Percentiles rank a stretch among this genome's conserved stretches.
phyloP scores from a whole-genome alignment of 2,888 invertebrate genomes.

The Andrena flavipes region DNA sequence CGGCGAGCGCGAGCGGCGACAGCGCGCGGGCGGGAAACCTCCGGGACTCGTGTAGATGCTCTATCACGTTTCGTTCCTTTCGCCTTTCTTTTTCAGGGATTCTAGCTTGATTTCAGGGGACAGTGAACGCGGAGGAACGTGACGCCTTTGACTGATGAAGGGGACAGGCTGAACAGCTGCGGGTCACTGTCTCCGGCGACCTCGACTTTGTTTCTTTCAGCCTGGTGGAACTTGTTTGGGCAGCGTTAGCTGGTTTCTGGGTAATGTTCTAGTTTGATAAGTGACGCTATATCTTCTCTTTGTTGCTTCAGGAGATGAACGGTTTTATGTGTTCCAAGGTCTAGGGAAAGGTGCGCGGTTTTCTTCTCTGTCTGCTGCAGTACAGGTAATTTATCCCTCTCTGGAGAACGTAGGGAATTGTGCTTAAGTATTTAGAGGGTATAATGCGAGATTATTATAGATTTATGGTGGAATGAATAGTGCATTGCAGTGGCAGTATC shows the following conservation, averaged over 20 bases:
- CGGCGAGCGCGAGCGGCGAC: neutral
- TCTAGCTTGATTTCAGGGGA: neutral
- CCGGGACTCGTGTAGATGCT: neutral
- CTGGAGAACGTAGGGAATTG: too few relatives aligned
- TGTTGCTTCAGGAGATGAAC: too few relatives aligned
- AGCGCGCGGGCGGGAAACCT: slow-evolving; percentile 37
- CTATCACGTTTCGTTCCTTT: too few relatives aligned
- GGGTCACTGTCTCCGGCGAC: neutral
- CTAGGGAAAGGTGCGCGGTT: too few relatives aligned
- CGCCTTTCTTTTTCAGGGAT: neutral
- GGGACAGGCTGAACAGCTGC: neutral
- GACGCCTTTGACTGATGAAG: neutral
- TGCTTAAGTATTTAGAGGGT: too few relatives aligned
- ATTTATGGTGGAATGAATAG: neutral
- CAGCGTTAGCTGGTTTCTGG: neutral
- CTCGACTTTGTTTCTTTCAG: neutral
- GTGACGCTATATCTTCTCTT: too few relatives aligned
- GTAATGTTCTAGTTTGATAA: neutral
- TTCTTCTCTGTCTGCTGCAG: too few relatives aligned
- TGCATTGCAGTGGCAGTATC: neutral
- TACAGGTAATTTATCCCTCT: too few relatives aligned
- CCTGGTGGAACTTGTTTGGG: neutral
- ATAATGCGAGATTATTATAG: too few relatives aligned
- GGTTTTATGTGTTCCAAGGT: too few relatives aligned
- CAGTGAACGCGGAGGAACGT: slow-evolving; percentile 11